Base-by-base conservation (phyloP, 2,888 invertebrate species). In the Subacronicta megacephala region DNA sequence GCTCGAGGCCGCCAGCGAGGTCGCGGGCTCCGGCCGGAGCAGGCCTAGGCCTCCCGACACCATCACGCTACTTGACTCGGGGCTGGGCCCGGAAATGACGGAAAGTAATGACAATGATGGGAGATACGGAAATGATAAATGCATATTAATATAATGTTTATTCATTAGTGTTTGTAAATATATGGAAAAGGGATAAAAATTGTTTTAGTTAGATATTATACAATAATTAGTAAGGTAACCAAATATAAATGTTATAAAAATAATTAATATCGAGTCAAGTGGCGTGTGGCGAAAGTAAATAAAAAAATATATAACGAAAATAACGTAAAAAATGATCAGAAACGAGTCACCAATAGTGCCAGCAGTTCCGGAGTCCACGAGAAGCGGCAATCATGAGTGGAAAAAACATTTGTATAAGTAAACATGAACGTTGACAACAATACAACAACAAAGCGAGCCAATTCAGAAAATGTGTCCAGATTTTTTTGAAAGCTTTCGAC, bases 401-500 rank as follows among this genome's bases (percentile, higher is more conserved):
- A 93, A 92, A 93, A 93, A 93, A 93, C 90, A 94, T 89, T 90
- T 90, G 83, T 82, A 92, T 94, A 80, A 92, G 90, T 91, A 90
- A 85, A 81, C 81, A 78, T 77, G 78, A 71, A 75, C 68, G 49
- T 64, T 65, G 75, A 78, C 76, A 80, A 68, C 68, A 73, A 62
- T 83, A 81, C 77, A 76, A 82, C 83, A 90, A 77, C 58, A 50
- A 82, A 90, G 90, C 91, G 88, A 88, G 83, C 83, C 70, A 83
- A 90, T 95, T 95, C 96, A 96, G 96, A 96, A 96, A 96, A 96
- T 96, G 96, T 96, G 96, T 96, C 96, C 95, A 95, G 95, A 94
- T 94, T 93, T 93, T 93, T 94, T 94, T 93, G 93, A 94, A 94
- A 93, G 93, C 86, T 80, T 93, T 95, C 93, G 89, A 90, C 92